phyloP scores from a whole-genome alignment of 2,797 vertebrate genomes.

The Ptychobarbus kaznakovi region DNA sequence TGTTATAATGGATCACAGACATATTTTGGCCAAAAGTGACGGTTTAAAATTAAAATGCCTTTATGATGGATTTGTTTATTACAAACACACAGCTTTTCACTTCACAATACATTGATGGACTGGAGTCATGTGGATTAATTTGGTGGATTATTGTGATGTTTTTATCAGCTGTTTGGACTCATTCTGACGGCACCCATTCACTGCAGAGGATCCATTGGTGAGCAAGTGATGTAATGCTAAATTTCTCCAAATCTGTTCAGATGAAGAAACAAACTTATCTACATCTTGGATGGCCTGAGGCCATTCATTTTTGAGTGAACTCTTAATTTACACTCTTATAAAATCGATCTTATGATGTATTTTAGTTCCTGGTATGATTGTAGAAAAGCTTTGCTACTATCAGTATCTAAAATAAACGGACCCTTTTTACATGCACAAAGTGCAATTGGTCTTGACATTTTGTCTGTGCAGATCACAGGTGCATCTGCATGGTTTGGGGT shows the following conservation, averaged over 20 bases:
- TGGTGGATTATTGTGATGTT: no score
- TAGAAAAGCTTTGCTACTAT: neutral
- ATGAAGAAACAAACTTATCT: neutral
- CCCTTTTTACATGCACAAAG: neutral
- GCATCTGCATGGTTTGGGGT: neutral
- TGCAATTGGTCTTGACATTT: neutral
- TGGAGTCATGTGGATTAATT: no score
- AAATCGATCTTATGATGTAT: neutral
- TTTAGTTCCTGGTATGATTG: neutral
- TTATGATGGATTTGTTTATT: neutral
- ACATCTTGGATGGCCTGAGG: neutral
- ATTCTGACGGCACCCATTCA: no score
- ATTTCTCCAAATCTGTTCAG: neutral
- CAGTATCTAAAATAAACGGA: neutral
- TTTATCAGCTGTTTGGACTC: no score
- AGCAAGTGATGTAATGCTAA: no score
- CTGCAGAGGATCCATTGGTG: no score
- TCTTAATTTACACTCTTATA: neutral
- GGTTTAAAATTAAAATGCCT: neutral
- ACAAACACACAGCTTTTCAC: neutral
- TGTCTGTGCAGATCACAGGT: neutral
- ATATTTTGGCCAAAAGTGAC: no score
- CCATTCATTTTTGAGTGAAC: no score
- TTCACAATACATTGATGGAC: no score
- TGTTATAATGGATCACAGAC: no score